phyloP scores from a whole-genome alignment of 2,888 invertebrate species.

The Trichogramma dendrolimi region DNA sequence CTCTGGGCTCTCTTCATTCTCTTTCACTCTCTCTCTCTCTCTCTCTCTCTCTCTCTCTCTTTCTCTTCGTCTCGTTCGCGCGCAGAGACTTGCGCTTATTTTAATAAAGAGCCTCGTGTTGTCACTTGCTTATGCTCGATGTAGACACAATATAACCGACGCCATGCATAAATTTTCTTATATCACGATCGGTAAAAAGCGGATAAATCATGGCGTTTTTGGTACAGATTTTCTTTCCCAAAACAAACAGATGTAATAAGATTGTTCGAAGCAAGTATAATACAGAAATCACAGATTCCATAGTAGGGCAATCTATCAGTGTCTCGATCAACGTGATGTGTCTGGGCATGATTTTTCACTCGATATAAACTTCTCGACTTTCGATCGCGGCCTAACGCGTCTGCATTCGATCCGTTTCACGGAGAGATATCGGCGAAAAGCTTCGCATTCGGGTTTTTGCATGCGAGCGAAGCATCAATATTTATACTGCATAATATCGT shows the following conservation, averaged over 20 bases:
- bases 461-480: conserved; percentile 52
- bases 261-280: too few relatives aligned
- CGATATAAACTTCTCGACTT: too few relatives aligned
- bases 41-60: background rate
- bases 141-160: background rate
- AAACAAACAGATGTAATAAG: too few relatives aligned
- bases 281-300: background rate
- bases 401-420: background rate
- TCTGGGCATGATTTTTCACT: conserved; percentile 19
- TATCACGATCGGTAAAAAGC: too few relatives aligned
- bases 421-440: conserved; percentile 22
- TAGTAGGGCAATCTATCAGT: conserved; percentile 22
- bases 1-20: conserved; percentile 9
- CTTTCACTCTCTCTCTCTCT: background rate
- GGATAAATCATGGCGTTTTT: too few relatives aligned
- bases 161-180: too few relatives aligned
- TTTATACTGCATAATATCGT: conserved; percentile 51
- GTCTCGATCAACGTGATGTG: background rate
- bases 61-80: background rate
- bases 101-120: background rate
- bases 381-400: background rate
- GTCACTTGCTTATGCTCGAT: background rate
- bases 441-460: conserved; percentile 48
- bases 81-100: background rate
- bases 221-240: too few relatives aligned